Evolutionary conservation across 2,888 invertebrate species (phyloP).

Genomic region (Ptychoptera albimana): DNA sequence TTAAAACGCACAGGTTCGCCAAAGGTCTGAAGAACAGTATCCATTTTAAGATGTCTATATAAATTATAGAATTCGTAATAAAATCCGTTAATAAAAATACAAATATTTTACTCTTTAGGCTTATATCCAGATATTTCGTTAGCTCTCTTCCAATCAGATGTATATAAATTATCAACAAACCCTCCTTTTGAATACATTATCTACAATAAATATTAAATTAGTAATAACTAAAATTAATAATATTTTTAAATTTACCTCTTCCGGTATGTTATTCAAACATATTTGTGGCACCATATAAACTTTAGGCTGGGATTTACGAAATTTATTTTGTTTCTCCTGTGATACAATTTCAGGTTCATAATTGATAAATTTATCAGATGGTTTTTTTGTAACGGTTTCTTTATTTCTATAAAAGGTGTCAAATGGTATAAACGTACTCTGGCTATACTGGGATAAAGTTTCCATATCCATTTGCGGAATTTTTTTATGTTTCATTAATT

Average conservation of each 20-base stretch:
- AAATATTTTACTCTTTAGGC: background rate
- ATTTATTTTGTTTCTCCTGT: conserved; percentile 9
- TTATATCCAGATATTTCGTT: conserved; percentile 2
- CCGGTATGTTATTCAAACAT: conserved; percentile 11
- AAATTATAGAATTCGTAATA: background rate
- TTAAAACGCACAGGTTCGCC: conserved; percentile 1
- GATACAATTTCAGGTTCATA: conserved; percentile 10
- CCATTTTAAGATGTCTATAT: background rate
- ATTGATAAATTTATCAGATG: conserved; percentile 8
- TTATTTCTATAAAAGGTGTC: conserved; percentile 10
- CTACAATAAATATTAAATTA: conserved; percentile 6
- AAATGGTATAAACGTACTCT: conserved; percentile 11
- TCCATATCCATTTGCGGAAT: conserved; percentile 11
- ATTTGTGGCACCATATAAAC: conserved; percentile 14
- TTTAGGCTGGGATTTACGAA: conserved; percentile 9
- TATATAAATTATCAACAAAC: conserved; percentile 12
- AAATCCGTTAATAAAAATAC: background rate
- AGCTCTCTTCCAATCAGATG: conserved; percentile 13
- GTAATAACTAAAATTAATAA: background rate
- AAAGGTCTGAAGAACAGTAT: background rate
- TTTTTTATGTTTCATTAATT: no score
- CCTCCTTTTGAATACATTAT: conserved; percentile 6
- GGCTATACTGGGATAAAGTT: conserved; percentile 10
- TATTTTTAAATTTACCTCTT: conserved; percentile 5
- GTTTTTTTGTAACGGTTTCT: conserved; percentile 9